Percentiles rank a stretch among this genome's conserved stretches.
These are phyloP conservation scores for Uloborus plumipes DNA, from an alignment of 2,888 invertebrate species.

Conservation along the genomic window DNA sequence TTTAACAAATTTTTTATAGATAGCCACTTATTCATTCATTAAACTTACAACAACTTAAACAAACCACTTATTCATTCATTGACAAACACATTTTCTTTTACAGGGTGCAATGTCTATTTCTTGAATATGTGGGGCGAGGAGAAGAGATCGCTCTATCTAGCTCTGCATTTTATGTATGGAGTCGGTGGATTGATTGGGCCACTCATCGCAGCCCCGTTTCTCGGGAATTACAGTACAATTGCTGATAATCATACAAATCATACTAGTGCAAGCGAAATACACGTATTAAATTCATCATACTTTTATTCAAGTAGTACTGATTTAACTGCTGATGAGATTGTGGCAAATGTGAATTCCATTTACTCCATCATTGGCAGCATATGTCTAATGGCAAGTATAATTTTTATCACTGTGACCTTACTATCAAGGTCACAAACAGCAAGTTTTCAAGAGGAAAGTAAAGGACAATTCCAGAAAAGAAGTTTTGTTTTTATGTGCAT, in stretches of 20 bases:
- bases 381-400: conserved; percentile 69
- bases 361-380: conserved; percentile 71
- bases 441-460: conserved; percentile 51
- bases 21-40: too few species aligned
- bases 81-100: neutral
- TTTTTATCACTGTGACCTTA: conserved; percentile 69
- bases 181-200: conserved; percentile 73
- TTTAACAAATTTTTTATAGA: too few species aligned
- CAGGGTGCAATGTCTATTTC: conserved; percentile 73
- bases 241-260: neutral
- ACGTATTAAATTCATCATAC: too few species aligned
- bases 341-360: conserved; percentile 65
- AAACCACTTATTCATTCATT: too few species aligned
- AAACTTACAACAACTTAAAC: too few species aligned
- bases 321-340: neutral
- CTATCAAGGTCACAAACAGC: conserved; percentile 14
- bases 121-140: conserved; percentile 69
- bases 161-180: conserved; percentile 73
- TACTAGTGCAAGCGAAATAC: too few species aligned
- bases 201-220: conserved; percentile 72
- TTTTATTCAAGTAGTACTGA: too few species aligned
- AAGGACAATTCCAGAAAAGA: conserved; percentile 16
- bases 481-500: conserved; percentile 67
- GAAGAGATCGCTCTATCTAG: conserved; percentile 73
- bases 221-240: conserved; percentile 56